phyloP scores from a whole-genome alignment of 2,888 invertebrate genomes.

The Panzeria rudis region DNA sequence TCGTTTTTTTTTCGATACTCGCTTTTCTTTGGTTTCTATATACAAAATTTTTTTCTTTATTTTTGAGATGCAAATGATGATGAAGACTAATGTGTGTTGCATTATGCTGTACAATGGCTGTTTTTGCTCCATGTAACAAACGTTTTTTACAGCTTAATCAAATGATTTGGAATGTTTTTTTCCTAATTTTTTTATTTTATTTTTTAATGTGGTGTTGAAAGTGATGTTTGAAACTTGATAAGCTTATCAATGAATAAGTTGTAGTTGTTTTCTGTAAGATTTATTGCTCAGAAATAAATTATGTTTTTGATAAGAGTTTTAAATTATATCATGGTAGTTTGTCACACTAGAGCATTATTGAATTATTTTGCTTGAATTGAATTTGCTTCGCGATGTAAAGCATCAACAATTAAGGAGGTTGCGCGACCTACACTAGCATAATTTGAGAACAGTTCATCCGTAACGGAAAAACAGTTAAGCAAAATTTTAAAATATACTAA shows the following conservation, averaged over 20 bases:
- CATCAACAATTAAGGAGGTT: too few relatives aligned
- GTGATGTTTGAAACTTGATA: constrained; percentile 26
- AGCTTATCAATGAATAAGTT: constrained; percentile 40
- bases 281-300: constrained; percentile 14
- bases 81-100: constrained; percentile 56
- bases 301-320: constrained; percentile 7
- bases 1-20: constrained; percentile 16
- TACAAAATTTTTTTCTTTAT: background rate
- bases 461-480: too few relatives aligned
- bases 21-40: constrained; percentile 19
- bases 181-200: constrained; percentile 20
- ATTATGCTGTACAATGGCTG: constrained; percentile 31
- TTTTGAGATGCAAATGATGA: constrained; percentile 53
- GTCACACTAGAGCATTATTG: background rate
- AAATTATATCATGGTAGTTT: background rate
- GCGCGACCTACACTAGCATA: too few relatives aligned
- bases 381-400: too few relatives aligned
- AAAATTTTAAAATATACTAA: too few relatives aligned
- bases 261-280: background rate
- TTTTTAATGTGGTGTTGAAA: constrained; percentile 35
- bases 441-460: too few relatives aligned
- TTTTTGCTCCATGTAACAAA: constrained; percentile 55
- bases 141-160: constrained; percentile 68
- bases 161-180: constrained; percentile 41
- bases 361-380: too few relatives aligned